Conservation (phyloP, 2,888 invertebrate species). For the Geotrupes spiniger region DNA sequence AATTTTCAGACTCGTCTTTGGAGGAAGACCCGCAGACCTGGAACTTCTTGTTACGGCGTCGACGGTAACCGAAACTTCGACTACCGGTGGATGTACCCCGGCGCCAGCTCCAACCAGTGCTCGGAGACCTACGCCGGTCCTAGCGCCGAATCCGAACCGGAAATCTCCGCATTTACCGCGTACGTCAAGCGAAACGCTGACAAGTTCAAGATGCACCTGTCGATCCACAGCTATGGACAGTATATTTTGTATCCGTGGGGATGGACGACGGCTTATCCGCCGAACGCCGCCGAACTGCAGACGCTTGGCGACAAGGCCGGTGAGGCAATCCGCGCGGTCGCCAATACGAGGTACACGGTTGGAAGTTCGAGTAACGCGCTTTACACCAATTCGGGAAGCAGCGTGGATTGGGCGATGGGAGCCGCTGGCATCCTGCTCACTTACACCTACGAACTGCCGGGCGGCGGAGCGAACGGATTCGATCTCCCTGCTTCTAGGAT, state of each 20-base stretch:
- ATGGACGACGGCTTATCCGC: conserved; percentile 55
- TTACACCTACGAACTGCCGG: conserved; percentile 65
- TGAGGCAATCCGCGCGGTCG: conserved; percentile 45
- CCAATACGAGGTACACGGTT: conserved; percentile 51
- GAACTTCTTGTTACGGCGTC: conserved; percentile 26
- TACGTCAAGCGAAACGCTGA: conserved; percentile 54
- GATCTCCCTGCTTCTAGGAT: conserved; percentile 57
- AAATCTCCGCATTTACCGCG: conserved; percentile 60
- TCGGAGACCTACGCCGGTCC: conserved; percentile 48
- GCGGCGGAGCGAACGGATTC: conserved; percentile 56
- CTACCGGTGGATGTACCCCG: conserved; percentile 30
- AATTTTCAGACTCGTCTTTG: conserved; percentile 32
- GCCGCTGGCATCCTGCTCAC: conserved; percentile 57
- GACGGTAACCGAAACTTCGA: conserved; percentile 36
- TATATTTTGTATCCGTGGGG: conserved; percentile 69
- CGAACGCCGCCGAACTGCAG: conserved; percentile 51
- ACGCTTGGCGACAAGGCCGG: conserved; percentile 49
- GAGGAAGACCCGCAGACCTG: conserved; percentile 32
- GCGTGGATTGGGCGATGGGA: conserved; percentile 64
- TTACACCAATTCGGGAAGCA: conserved; percentile 59
- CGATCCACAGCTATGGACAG: conserved; percentile 69
- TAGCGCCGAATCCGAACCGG: conserved; percentile 50
- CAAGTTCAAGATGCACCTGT: conserved; percentile 61
- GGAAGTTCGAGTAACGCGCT: conserved; percentile 51
- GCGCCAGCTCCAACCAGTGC: conserved; percentile 38